phyloP scores from a whole-genome alignment of 2,797 vertebrate species.

The Sebastolobus alascanus region DNA sequence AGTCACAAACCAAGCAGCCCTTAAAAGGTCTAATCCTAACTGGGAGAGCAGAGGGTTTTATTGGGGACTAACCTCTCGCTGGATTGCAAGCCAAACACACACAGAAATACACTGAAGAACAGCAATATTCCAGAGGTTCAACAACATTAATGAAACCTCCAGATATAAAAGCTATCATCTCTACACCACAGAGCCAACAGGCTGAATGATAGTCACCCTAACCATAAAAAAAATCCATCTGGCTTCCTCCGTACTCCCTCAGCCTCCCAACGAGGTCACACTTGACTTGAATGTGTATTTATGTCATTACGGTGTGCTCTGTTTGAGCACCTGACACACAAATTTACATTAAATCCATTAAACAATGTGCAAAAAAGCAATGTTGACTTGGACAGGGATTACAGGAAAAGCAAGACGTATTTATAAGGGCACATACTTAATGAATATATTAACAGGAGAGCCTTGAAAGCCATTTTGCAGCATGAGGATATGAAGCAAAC shows the following conservation, averaged over 20 bases:
- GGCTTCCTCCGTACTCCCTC: background rate
- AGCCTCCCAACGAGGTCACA: conserved; percentile 5
- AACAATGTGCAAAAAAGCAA: background rate
- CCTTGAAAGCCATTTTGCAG: background rate
- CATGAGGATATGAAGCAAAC: background rate
- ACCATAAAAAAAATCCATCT: background rate
- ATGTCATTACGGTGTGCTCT: background rate
- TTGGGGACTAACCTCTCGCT: conserved; percentile 35
- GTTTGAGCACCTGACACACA: background rate
- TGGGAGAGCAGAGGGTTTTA: conserved; percentile 48
- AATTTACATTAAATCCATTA: background rate
- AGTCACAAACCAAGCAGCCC: conserved; percentile 59
- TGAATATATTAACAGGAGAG: background rate
- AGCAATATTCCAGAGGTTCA: conserved; percentile 34
- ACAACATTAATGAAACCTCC: conserved; percentile 33
- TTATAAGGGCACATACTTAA: background rate
- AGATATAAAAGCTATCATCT: conserved; percentile 26
- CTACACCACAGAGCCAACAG: conserved; percentile 7
- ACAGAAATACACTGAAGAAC: conserved; percentile 9
- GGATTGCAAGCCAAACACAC: conserved; percentile 8
- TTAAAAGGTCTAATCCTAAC: conserved; percentile 72
- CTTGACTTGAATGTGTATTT: background rate
- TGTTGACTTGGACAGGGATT: background rate
- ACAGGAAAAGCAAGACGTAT: background rate
- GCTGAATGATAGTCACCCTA: background rate